These are phyloP conservation scores for Bombyx huttoni DNA, from an alignment of 2,888 invertebrate genomes.

Conservation along the genomic window DNA sequence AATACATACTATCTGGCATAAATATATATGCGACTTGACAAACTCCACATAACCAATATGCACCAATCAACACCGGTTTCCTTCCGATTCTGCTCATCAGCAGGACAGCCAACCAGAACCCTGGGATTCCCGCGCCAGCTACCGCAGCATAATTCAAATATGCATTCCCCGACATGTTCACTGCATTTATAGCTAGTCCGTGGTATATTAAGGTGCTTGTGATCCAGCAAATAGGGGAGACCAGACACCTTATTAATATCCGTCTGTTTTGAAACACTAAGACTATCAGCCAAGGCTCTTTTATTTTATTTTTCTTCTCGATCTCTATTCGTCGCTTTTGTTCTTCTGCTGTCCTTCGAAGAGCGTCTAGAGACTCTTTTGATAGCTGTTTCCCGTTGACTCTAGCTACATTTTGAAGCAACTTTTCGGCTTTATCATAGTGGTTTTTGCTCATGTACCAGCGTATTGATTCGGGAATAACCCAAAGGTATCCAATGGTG, in stretches of 20 bases:
- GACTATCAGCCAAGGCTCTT: slow-evolving; percentile 41
- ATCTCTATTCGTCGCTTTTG: slow-evolving; percentile 22
- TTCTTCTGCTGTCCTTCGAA: slow-evolving; percentile 29
- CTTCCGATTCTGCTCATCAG: slow-evolving; percentile 73
- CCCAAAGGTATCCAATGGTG: slow-evolving; percentile 76
- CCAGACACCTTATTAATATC: slow-evolving; percentile 28
- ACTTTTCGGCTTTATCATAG: slow-evolving; percentile 74
- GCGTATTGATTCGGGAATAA: slow-evolving; percentile 79
- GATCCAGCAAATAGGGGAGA: slow-evolving; percentile 72
- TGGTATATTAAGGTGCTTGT: slow-evolving; percentile 76
- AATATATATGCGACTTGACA: slow-evolving; percentile 73
- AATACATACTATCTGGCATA: slow-evolving; percentile 49
- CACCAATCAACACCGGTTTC: slow-evolving; percentile 67
- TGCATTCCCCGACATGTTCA: slow-evolving; percentile 72
- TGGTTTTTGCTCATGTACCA: slow-evolving; percentile 83
- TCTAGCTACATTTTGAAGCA: slow-evolving; percentile 74
- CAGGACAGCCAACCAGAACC: slow-evolving; percentile 72
- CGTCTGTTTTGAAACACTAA: slow-evolving; percentile 34
- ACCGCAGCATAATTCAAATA: slow-evolving; percentile 76
- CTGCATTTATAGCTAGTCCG: slow-evolving; percentile 75
- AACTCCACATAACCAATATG: slow-evolving; percentile 71
- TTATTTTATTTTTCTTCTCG: slow-evolving; percentile 14
- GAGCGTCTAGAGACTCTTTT: slow-evolving; percentile 31
- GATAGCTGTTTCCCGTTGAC: slow-evolving; percentile 63
- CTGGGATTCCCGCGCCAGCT: slow-evolving; percentile 77